A percentile compares a stretch with the other conserved stretches of the same genome.
phyloP scores from a whole-genome alignment of 2,797 vertebrate genomes.

The Thaleichthys pacificus region DNA sequence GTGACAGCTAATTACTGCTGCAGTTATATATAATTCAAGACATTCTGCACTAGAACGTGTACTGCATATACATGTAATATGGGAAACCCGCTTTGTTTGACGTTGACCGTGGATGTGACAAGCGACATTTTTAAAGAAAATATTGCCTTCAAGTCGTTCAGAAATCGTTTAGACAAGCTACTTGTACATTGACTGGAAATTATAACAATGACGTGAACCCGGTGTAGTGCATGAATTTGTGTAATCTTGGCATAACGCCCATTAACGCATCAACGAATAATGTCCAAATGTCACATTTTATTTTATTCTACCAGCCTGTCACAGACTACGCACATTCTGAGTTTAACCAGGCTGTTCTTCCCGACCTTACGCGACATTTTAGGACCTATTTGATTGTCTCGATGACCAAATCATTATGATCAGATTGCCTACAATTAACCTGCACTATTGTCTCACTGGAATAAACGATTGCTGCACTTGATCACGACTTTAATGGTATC shows the following conservation, averaged over 20 bases:
- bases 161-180: background rate
- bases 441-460: background rate
- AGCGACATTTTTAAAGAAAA: background rate
- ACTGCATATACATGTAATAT: background rate
- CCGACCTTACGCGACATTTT: too few species aligned
- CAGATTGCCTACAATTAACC: background rate
- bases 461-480: background rate
- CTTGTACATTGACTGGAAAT: too few species aligned
- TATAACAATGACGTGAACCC: background rate
- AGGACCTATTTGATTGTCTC: background rate
- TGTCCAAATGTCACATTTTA: too few species aligned
- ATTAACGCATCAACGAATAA: too few species aligned
- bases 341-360: too few species aligned
- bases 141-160: background rate
- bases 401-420: background rate
- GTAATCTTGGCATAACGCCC: background rate
- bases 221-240: background rate
- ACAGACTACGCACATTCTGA: too few species aligned
- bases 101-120: background rate
- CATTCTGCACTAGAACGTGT: conserved; percentile 26
- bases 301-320: too few species aligned
- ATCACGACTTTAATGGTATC: background rate
- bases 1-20: background rate
- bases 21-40: background rate
- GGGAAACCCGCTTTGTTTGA: background rate